Evolutionary conservation across 2,797 vertebrate genomes (phyloP).

Genomic region (Enteromius mattozi): DNA sequence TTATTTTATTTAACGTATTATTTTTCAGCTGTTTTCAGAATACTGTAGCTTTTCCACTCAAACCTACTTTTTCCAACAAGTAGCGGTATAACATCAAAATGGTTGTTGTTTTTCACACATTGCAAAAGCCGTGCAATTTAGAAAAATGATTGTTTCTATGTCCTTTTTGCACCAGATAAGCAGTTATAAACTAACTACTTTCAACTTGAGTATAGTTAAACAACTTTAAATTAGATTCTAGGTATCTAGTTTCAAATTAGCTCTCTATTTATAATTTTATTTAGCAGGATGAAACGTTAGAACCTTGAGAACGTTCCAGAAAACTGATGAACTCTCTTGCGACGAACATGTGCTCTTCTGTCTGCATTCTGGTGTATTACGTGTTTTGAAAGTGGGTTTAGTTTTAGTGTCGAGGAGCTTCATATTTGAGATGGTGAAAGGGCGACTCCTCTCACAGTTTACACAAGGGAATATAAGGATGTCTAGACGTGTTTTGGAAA

Average conservation of each 20-base stretch:
- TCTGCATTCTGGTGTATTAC: neutral
- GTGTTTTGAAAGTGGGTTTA: neutral
- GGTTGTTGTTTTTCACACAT: neutral
- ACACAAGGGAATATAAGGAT: neutral
- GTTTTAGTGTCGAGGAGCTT: neutral
- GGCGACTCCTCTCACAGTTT: slow-evolving; percentile 29
- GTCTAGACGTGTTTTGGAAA: neutral
- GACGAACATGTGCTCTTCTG: neutral
- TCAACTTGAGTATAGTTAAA: neutral
- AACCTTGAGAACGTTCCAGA: slow-evolving; percentile 10
- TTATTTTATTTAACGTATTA: neutral
- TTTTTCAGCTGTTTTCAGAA: neutral
- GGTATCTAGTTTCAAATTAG: slow-evolving; percentile 13
- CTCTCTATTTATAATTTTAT: slow-evolving; percentile 22
- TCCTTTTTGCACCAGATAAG: neutral
- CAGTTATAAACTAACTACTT: neutral
- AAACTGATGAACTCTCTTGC: neutral
- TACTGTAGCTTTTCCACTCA: neutral
- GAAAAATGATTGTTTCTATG: neutral
- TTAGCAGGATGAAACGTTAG: neutral
- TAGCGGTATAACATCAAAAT: neutral
- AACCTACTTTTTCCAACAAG: neutral
- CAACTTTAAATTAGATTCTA: neutral
- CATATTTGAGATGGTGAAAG: neutral
- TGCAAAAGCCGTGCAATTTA: neutral